Evolutionary conservation across 2,888 invertebrate species (phyloP), one percentile per base, ranked within the genome.

Genomic region (Malthinus seriepunctatus): DNA sequence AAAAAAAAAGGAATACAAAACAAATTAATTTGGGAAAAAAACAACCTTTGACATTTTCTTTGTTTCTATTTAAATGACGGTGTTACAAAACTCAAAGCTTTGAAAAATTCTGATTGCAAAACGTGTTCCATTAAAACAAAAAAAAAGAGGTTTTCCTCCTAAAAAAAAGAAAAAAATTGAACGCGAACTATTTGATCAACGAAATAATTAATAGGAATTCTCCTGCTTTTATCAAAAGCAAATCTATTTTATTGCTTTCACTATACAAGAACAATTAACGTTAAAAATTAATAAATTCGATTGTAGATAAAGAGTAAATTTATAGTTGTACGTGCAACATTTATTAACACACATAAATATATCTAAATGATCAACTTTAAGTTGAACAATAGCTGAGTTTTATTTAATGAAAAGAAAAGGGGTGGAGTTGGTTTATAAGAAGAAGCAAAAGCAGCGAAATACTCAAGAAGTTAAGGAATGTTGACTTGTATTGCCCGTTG

Each of bases 301-400:
- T 42, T 23, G 23, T 23, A 42, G 39, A 42, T 42, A 42, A 42
- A 42, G 11, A 15, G n/a, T 14, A 42, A 42, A 42, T 42, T 42
- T 42, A 42, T 42, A 42, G 39, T 14, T 42, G 14, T 42, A 42
- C 39, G 39, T 42, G 39, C 14, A 15, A 42, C 39, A 14, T n/a
- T 23, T 42, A 42, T 42, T 42, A 42, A 42, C 39, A 14, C 4
- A 14, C 23, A 33, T 32, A 51, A 44, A 51, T 44, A 32, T 44
- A 33, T 32, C 11, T 14, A 11, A 31, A 42, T 14, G 42, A 39
- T 11, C 44, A 51, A 51, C 51, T 38, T 51, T 51, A 23, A n/a
- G 23, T 23, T 42, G 33, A 42, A 51, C 44, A 51, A 51, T 51
- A 32, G 51, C 14, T 42, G 39, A 51, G 51, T 51, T 51, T 42